These are phyloP conservation scores for Magallana gigas DNA, from an alignment of 1,140 invertebrate species.

Conservation along the genomic window DNA sequence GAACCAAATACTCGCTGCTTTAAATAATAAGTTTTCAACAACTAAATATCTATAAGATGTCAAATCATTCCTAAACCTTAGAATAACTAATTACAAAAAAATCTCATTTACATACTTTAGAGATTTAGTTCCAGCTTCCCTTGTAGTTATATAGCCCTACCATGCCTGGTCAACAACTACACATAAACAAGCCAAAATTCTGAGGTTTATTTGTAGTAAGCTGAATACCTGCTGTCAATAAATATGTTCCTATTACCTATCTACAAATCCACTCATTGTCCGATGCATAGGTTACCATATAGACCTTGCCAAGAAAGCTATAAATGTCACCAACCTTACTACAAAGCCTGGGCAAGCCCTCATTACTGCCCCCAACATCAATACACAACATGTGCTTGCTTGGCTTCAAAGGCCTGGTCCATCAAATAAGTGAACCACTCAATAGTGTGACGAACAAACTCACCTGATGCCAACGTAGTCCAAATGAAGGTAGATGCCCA, in stretches of 20 bases:
- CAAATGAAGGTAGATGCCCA: background rate
- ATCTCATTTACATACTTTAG: background rate
- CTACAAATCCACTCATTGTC: background rate
- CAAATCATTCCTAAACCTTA: background rate
- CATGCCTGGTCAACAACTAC: no score
- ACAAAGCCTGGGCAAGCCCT: background rate
- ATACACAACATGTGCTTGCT: constrained; percentile 15
- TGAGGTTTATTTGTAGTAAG: background rate
- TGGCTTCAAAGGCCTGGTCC: background rate
- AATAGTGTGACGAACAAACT: background rate
- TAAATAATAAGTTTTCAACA: background rate
- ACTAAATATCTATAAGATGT: background rate
- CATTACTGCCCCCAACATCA: background rate
- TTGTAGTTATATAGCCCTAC: background rate
- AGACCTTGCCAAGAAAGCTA: background rate
- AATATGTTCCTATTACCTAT: background rate
- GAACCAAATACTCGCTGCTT: background rate
- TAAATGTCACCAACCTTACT: constrained; percentile 22
- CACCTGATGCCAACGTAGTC: background rate
- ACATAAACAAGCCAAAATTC: background rate
- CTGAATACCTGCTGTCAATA: constrained; percentile 18
- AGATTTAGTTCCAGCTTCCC: background rate
- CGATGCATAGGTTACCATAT: constrained; percentile 16
- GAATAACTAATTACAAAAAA: background rate
- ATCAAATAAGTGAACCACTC: background rate